Evolutionary conservation across 1,140 invertebrate genomes (phyloP).

Genomic region (Potamilus streckersoni): DNA sequence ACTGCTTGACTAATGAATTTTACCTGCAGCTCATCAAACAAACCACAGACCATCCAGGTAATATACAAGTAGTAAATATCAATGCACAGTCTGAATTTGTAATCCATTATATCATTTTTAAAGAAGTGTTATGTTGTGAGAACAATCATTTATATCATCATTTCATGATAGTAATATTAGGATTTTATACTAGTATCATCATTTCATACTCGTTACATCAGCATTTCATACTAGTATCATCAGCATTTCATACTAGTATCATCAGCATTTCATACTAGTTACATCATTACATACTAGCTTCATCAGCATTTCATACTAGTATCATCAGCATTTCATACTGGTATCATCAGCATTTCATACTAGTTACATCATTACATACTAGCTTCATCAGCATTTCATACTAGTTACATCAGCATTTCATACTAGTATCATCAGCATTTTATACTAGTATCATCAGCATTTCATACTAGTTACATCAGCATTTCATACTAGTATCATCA

Average conservation of each 20-base stretch:
- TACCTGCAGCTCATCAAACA: conserved; percentile 94
- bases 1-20: conserved; percentile 85
- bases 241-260: conserved; percentile 15
- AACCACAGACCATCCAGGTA: conserved; percentile 83
- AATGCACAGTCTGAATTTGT: no score
- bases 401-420: conserved; percentile 12
- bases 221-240: conserved; percentile 6
- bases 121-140: not conserved
- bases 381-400: conserved; percentile 6
- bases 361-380: no score
- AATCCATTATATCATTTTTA: no score
- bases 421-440: conserved; percentile 4
- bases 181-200: conserved; percentile 4
- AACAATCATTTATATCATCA: not conserved
- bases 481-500: no score
- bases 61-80: not conserved
- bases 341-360: not conserved
- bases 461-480: no score
- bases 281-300: no score
- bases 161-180: not conserved
- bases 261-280: not conserved
- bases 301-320: conserved; percentile 14
- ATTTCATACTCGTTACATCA: conserved; percentile 15
- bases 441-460: not conserved
- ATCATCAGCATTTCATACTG: conserved; percentile 14